phyloP scores from a whole-genome alignment of 2,888 invertebrate species.

The Trichopria drosophilae region DNA sequence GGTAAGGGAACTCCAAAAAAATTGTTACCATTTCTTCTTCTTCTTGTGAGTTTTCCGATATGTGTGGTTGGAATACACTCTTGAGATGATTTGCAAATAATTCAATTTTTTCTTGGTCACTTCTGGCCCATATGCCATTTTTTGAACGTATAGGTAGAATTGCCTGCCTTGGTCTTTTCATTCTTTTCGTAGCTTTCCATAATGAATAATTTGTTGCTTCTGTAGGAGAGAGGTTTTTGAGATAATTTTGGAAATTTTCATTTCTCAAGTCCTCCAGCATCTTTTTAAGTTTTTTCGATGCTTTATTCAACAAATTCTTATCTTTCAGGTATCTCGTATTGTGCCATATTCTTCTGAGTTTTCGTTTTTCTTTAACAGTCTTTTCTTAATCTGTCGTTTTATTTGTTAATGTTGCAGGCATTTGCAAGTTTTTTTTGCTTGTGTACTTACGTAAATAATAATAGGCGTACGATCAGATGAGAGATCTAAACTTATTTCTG shows the following conservation, averaged over 20 bases:
- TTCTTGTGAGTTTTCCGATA: no score
- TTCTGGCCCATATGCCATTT: slow-evolving; percentile 5
- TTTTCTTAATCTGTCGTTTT: slow-evolving; percentile 13
- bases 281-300: slow-evolving; percentile 20
- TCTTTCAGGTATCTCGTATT: slow-evolving; percentile 11
- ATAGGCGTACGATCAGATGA: no score
- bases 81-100: not conserved
- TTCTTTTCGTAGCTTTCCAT: slow-evolving; percentile 10
- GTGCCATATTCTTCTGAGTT: no score
- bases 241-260: slow-evolving; percentile 13
- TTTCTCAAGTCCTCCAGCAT: slow-evolving; percentile 9
- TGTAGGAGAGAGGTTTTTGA: slow-evolving; percentile 10
- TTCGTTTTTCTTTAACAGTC: no score
- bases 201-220: slow-evolving; percentile 8
- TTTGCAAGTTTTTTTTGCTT: no score
- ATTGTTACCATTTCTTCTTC: no score
- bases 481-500: no score
- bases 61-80: no score
- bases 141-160: not conserved
- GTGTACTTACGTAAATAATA: no score
- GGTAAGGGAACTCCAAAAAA: no score
- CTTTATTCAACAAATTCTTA: slow-evolving; percentile 17
- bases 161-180: slow-evolving; percentile 5
- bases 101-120: not conserved
- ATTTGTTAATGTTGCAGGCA: no score